These are phyloP conservation scores for Diarsia dahlii DNA, from an alignment of 2,888 invertebrate genomes.

Conservation along the genomic window DNA sequence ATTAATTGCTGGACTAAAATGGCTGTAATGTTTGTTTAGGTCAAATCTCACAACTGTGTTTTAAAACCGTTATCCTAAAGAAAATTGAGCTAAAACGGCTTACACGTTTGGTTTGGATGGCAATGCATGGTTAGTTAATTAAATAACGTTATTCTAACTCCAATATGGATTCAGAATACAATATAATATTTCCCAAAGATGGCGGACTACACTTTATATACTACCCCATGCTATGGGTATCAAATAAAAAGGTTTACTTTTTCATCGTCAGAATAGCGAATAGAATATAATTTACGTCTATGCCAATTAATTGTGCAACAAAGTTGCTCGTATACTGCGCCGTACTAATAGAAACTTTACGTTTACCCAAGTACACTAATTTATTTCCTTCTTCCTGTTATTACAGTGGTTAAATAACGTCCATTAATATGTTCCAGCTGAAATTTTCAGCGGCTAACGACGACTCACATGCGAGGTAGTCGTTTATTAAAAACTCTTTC, in stretches of 20 bases:
- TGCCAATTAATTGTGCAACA: background rate
- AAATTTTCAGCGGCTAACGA: conserved; percentile 45
- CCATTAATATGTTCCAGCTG: conserved; percentile 42
- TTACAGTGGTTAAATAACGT: conserved; percentile 14
- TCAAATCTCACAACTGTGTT: background rate
- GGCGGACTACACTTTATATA: background rate
- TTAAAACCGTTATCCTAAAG: background rate
- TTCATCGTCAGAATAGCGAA: background rate
- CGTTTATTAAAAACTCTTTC: conserved; percentile 48
- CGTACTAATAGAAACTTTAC: conserved; percentile 30
- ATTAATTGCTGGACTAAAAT: too few species aligned
- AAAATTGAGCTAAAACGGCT: background rate
- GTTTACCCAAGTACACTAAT: conserved; percentile 26
- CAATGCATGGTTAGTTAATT: too few species aligned
- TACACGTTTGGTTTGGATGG: background rate
- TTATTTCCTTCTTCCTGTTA: conserved; percentile 42
- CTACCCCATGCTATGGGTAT: background rate
- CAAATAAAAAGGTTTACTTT: background rate
- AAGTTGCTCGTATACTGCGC: background rate
- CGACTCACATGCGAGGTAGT: conserved; percentile 35
- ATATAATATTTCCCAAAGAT: background rate
- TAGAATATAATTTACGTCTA: background rate
- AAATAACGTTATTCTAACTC: background rate
- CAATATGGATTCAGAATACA: background rate
- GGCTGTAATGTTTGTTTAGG: too few species aligned